Evolutionary conservation across 2,113 vertebrate species (phyloP).

Genomic region (Colius striatus): DNA sequence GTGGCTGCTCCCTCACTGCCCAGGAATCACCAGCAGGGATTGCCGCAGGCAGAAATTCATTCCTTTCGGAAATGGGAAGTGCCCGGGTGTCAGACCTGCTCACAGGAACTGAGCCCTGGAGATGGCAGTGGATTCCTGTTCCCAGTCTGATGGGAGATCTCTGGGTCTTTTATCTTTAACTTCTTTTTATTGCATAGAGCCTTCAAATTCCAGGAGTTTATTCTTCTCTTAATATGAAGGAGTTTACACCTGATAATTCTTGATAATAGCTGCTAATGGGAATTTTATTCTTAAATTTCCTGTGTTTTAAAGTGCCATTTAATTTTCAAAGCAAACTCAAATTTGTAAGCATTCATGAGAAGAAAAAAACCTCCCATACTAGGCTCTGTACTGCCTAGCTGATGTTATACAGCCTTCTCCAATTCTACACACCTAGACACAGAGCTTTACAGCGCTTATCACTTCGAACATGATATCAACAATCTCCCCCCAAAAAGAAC

Average conservation of each 20-base stretch:
- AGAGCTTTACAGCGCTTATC: background rate
- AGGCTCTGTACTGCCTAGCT: background rate
- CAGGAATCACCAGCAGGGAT: background rate
- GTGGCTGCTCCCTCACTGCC: background rate
- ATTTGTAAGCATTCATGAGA: background rate
- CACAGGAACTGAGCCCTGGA: rapidly evolving
- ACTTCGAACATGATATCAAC: background rate
- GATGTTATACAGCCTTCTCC: background rate
- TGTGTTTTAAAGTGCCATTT: background rate
- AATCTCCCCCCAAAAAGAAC: background rate
- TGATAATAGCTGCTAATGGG: conserved; percentile 13
- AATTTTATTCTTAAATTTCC: conserved; percentile 12
- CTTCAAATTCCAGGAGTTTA: background rate
- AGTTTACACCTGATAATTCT: background rate
- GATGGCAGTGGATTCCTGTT: rapidly evolving
- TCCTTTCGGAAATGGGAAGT: background rate
- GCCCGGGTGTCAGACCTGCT: rapidly evolving
- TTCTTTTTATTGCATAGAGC: background rate
- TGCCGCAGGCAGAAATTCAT: background rate
- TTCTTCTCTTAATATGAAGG: background rate
- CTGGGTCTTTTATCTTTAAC: background rate
- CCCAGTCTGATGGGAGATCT: background rate
- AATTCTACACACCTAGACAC: background rate
- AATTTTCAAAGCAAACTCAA: conserved; percentile 14
- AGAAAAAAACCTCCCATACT: background rate